Evolutionary conservation across 2,113 vertebrate species (phyloP), one percentile per base, ranked within the genome.

Genomic region (Anarrhichthys ocellatus): DNA sequence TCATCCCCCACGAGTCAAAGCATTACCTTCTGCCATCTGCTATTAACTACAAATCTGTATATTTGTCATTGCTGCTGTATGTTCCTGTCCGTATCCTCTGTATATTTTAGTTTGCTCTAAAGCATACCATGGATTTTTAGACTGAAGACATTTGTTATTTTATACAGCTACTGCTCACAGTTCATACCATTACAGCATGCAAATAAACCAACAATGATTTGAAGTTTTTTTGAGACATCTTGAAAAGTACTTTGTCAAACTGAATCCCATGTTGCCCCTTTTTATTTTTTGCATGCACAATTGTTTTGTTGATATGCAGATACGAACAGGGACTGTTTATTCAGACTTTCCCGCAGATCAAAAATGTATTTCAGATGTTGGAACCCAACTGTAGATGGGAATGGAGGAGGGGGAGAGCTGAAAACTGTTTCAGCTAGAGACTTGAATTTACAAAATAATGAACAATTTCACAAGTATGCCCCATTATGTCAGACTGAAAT

Each of bases 311-410:
- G 67, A 61, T 27, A 40, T 62, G 20, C 24, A 27, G 63, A 61
- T 73, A 29, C 48, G 63, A 80, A 73, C 20, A n/a, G 34, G n/a
- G 34, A 63, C 32, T 34, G 5, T 34, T 34, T 34, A 34, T 34
- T 34, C 34, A 34, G 34, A 5, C 64, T 72, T 82, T 54, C 81
- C 76, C 84, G 75, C 46, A 70, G 34, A 50, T 18, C 44, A 65
- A 62, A 27, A 46, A 73, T 59, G 11, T 84, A 76, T 89, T 91
- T 82, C 79, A 54, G 46, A 50, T 80, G 66, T 46, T 73, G 65
- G 61, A 71, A 59, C 15, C 46, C 38, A 42, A 46, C 13, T 10
- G 69, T 24, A 24, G 27, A 36, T 32, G 17, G 24, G 32, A 48
- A 32, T 59, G 24, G 34, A 58, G 44, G 40, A n/a, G 29, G n/a